Evolutionary conservation across 2,888 invertebrate genomes (phyloP), one percentile per base, ranked within the genome.

Genomic region (Chirona hameri): DNA sequence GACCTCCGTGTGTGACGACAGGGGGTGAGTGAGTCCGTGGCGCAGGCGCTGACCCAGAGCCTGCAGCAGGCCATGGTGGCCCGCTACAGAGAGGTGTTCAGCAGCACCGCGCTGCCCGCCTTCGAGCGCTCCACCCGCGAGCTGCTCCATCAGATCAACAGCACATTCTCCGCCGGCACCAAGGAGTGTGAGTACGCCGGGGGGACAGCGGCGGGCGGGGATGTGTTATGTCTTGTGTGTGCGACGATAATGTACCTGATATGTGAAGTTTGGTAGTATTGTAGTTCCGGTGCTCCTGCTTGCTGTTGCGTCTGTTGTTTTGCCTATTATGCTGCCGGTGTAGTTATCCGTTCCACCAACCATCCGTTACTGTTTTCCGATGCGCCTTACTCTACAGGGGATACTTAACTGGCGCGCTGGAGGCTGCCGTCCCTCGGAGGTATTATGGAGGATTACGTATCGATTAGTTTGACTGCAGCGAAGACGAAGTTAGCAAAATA

Each of bases 121-220:
- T 94, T 96, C 90, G 97, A 98, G 88, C 93, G 93, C 87, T 92
- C 95, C 83, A 94, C 94, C 86, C 92, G 93, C 86, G 92, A 92
- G 87, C 93, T 98, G 91, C 96, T 97, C 87, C 91, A 92, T 80
- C 97, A 98, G 89, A 91, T 98, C 83, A 96, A 96, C 87, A 93
- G 94, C 82, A 92, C 94, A 29, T 98, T 98, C 89, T 92, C 93
- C 82, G 91, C 91, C 85, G 98, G 98, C 82, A 95, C 97, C 14
- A 93, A 93, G 87, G 65, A 65, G 31, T 82, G 48, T 76, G 10
- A 31, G 76, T 76, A 46, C 39, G 69, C 27, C 1, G 69, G 27
- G 12, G 29, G 69, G 60, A n/a, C 18, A n/a, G 12, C 2, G n/a
- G 39, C 7, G 39, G 39, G 39, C 7, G 39, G 2, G 7, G 39